Evolutionary conservation across 2,113 vertebrate genomes (phyloP).

Genomic region (Pedetes capensis): DNA sequence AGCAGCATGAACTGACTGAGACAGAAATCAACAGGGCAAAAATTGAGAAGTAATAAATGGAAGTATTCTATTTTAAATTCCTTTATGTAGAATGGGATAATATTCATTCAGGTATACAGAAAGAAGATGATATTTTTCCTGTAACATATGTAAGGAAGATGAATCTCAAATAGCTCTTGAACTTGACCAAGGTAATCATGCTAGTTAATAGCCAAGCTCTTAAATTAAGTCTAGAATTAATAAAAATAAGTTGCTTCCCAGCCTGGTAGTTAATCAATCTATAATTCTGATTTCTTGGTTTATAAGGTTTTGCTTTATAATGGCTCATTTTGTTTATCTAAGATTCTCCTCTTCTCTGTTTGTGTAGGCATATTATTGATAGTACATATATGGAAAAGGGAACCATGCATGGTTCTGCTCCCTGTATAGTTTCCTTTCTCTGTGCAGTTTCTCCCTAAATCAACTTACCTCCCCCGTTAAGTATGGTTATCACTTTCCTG

Average conservation of each 20-base stretch:
- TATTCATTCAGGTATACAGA: background rate
- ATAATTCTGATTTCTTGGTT: background rate
- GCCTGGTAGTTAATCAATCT: too few relatives aligned
- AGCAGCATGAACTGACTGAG: background rate
- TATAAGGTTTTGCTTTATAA: background rate
- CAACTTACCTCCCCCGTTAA: background rate
- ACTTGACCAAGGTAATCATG: background rate
- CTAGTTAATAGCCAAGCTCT: background rate
- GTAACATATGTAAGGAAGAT: background rate
- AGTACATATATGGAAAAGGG: background rate
- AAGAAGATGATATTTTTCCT: background rate
- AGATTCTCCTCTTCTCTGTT: background rate
- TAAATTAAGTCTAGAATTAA: background rate
- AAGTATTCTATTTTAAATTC: background rate
- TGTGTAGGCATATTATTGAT: background rate
- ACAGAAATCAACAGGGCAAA: background rate
- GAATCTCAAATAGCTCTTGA: background rate
- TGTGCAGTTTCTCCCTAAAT: background rate
- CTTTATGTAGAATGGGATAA: background rate
- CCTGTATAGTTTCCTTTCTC: background rate
- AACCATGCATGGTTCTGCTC: background rate
- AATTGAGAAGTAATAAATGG: background rate
- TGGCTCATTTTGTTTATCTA: conserved; percentile 11
- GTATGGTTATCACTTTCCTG: background rate
- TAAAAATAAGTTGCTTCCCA: background rate